Conservation (phyloP, 2,797 vertebrate genomes). For the Sebastolobus alascanus region DNA sequence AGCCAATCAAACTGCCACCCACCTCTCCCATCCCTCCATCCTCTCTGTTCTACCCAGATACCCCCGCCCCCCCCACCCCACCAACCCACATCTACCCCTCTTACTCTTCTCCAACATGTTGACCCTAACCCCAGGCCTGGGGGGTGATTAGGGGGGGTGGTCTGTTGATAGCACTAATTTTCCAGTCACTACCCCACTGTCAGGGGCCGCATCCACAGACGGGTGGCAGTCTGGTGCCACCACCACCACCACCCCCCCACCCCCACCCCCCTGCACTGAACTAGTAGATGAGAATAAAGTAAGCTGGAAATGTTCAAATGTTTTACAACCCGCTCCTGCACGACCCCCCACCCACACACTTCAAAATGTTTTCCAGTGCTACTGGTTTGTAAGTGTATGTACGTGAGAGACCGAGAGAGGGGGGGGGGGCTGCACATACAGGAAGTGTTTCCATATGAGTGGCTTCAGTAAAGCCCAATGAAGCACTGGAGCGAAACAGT, state of each 20-base stretch:
- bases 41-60: slow-evolving; percentile 72
- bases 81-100: slow-evolving; percentile 27
- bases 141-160: background rate
- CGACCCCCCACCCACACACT: slow-evolving; percentile 3
- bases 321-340: slow-evolving; percentile 13
- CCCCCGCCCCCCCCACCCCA: slow-evolving; percentile 39
- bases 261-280: background rate
- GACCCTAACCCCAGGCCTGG: slow-evolving; percentile 32
- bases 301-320: slow-evolving; percentile 18
- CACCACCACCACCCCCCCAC: no score
- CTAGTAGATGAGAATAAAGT: slow-evolving; percentile 10
- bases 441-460: slow-evolving; percentile 56
- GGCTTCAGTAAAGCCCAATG: slow-evolving; percentile 47
- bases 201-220: slow-evolving; percentile 15
- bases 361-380: slow-evolving; percentile 16
- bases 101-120: slow-evolving; percentile 20
- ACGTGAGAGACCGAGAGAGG: background rate
- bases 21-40: slow-evolving; percentile 19
- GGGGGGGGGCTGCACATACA: slow-evolving; percentile 14
- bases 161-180: slow-evolving; percentile 48
- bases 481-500: slow-evolving; percentile 34
- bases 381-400: slow-evolving; percentile 11
- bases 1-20: slow-evolving; percentile 65
- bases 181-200: slow-evolving; percentile 30
- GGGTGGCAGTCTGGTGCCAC: slow-evolving; percentile 11